phyloP scores from a whole-genome alignment of 2,113 vertebrate genomes.

The Spheniscus mendiculus region DNA sequence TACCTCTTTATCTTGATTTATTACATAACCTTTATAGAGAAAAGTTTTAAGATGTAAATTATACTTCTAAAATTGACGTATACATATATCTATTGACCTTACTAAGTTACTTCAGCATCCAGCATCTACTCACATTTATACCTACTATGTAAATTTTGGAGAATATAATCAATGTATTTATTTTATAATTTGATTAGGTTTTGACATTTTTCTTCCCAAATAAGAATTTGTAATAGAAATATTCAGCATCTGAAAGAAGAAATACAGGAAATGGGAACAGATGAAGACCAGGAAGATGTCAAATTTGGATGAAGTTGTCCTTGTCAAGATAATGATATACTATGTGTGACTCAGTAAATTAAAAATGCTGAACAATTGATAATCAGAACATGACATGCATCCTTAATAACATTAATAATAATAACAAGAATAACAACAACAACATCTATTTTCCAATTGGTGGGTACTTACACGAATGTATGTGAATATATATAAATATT shows the following conservation, averaged over 20 bases:
- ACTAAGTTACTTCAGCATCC: background rate
- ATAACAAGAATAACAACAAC: rapidly evolving
- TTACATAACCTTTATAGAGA: background rate
- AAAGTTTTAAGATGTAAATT: background rate
- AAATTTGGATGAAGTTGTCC: background rate
- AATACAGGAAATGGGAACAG: background rate
- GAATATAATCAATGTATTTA: background rate
- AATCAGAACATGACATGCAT: background rate
- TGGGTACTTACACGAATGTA: background rate
- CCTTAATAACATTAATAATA: background rate
- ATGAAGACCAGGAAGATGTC: background rate
- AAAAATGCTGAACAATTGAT: background rate
- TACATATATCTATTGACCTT: background rate
- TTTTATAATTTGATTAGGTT: background rate
- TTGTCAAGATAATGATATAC: background rate
- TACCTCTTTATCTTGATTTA: background rate
- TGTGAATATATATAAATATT: background rate
- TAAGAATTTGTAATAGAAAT: background rate
- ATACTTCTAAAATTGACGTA: background rate
- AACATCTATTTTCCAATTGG: background rate
- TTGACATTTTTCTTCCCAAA: background rate
- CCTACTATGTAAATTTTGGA: background rate
- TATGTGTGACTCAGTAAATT: background rate
- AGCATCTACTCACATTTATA: background rate
- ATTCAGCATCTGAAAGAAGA: background rate